phyloP scores from a whole-genome alignment of 1,140 invertebrate species.

The Asbolus verrucosus region DNA sequence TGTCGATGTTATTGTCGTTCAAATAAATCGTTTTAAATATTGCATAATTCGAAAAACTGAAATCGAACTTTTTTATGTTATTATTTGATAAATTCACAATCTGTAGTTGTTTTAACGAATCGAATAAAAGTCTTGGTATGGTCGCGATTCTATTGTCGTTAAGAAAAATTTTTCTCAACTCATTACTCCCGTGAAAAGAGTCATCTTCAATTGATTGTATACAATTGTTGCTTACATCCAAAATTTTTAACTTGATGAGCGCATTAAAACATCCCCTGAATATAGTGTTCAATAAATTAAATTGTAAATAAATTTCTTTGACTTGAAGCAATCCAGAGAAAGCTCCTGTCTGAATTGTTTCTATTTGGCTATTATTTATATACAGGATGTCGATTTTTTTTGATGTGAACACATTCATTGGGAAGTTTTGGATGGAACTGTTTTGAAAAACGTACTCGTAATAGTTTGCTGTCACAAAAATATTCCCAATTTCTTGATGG shows the following conservation, averaged over 20 bases:
- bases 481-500: too few species aligned
- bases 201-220: constrained; percentile 21
- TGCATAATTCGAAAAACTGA: constrained; percentile 8
- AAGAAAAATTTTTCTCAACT: neutral
- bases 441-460: neutral
- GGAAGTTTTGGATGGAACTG: constrained; percentile 7
- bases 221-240: constrained; percentile 40
- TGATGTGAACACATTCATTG: constrained; percentile 5
- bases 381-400: neutral
- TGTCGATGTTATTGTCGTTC: constrained; percentile 23
- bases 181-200: constrained; percentile 25
- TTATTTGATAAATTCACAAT: constrained; percentile 19
- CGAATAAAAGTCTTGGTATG: neutral
- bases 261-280: neutral
- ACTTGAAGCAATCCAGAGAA: constrained; percentile 14
- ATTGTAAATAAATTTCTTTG: constrained; percentile 16
- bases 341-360: constrained; percentile 20
- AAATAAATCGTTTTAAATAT: neutral
- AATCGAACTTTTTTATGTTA: constrained; percentile 4
- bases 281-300: neutral
- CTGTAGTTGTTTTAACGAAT: neutral
- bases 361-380: neutral
- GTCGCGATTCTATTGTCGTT: neutral
- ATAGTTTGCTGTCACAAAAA: too few species aligned
- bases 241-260: constrained; percentile 1